Base-by-base conservation (phyloP, 2,113 vertebrate genomes). In the Brachyistius frenatus region DNA sequence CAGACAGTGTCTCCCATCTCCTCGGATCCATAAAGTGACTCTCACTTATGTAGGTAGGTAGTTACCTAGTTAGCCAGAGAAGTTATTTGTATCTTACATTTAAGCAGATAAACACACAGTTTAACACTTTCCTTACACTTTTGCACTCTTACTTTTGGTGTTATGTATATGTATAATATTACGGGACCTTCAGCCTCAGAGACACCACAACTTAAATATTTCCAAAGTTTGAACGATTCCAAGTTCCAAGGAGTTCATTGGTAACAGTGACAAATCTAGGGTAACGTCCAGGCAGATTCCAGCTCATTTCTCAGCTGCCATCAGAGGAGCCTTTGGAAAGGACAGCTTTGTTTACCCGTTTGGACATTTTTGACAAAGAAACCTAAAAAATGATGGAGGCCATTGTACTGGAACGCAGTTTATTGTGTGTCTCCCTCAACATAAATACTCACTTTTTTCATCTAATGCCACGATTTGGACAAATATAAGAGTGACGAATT, bases 1-100 rank as follows among this genome's bases (percentile, higher is more conserved):
- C 35, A 53, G 46, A 16, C 36, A 46, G 54, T 80, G 36, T 66
- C n/a, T 54, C 54, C 44, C 46, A 73, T 67, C 57, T 61, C 50
- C 23, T 23, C 23, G 41, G 10, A 44, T 11, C 10, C 41, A 13
- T 13, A 44, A 44, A 44, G 41, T 44, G 10, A 44, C 41, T 44
- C 39, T 41, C 9, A 44, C 41, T 44, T 44, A 44, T 9, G 41
- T 44, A 3, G 41, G 10, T 44, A 44, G 41, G 41, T 11, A 44
- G 41, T 44, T 11, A 44, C 3, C 41, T 13, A 44, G 2, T 44
- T 44, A 44, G 39, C 39, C 39, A 10, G 39, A 41, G 7, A 41
- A 9, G 39, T 41, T 2, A 41, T 10, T 41, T 41, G 8, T 10
- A 41, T 41, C 2, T 41, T 9, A 41, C 7, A 41, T 41, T 8